Base-by-base conservation (phyloP, 2,888 invertebrate genomes). In the Phania funesta region DNA sequence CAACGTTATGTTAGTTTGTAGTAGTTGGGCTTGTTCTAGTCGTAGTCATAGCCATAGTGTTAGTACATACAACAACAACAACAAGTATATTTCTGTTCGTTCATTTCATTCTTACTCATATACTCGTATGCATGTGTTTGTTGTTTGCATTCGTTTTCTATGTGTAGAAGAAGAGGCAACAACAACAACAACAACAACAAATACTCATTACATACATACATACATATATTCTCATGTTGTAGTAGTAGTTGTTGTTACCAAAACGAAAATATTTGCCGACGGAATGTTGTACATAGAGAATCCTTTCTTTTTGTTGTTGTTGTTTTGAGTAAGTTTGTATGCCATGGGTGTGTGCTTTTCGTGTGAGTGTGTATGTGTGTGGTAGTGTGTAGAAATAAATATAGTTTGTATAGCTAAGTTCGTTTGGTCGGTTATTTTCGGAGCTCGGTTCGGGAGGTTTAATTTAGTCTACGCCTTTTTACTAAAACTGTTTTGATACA, bases 391-490 rank as follows among this genome's bases (percentile, higher is more conserved):
- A 71, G 65, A 58, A 52, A 50, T 56, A 71, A 76, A 71, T 71
- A 38, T 83, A 79, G 75, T 80, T 38, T 62, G 32, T 65, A n/a
- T 71, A 62, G 52, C 82, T 84, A 58, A 78, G 83, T 73, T 74
- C 64, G 77, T 81, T 80, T 56, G 80, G 62, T 81, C 84, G 84
- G 76, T 56, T 84, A 80, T 83, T 84, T 77, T 84, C 75, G 85
- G 84, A 84, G 86, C 84, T 84, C 84, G 81, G 83, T 78, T 84
- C 83, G 83, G 78, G 77, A 80, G 80, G 81, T 77, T 78, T 83
- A 76, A 80, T 67, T 78, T 74, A 78, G 85, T 86, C 84, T 85
- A 87, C 87, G 86, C 86, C 86, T 86, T 86, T 85, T 86, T 84
- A 83, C 83, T 80, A 81, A 83, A 84, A 76, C 41, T 46, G 70